Evolutionary conservation across 2,888 invertebrate species (phyloP), one percentile per base, ranked within the genome.

Genomic region (Tanaodytes sp.): DNA sequence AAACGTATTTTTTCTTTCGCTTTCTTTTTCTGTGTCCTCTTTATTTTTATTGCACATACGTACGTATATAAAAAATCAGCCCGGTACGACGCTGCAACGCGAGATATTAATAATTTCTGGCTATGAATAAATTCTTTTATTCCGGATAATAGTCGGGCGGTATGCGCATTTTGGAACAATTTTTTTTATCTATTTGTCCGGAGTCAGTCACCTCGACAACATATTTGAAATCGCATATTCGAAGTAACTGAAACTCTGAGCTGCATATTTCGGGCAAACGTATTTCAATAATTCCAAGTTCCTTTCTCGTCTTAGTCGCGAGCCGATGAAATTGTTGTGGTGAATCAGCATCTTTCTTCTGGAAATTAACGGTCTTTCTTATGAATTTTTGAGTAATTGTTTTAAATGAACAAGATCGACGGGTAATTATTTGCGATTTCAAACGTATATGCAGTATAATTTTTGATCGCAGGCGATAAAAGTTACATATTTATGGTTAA

Each of bases 241-340:
- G 33, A 67, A 62, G 61, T 62, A 67, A 67, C 61, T 62, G 59
- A 67, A 67, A 67, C 67, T 62, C 67, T 37, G 61, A 49, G 61
- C 57, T 40, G 61, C 61, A 62, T 62, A 67, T 67, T 62, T 51
- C 59, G 55, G 36, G 39, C 61, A 62, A 67, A 62, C 59, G 59
- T 58, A 63, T 69, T 69, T 69, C 65, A 62, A 62, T 52, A 66
- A 66, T 66, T 63, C 45, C 57, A 61, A 61, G 61, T 70, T 70
- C 57, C 65, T 51, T 51, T 46, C 40, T 19, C 51, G 48, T 70
- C 65, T 70, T 65, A 66, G 62, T 65, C 57, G 51, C 14, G 39
- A 52, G 46, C 65, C 65, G 58, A 58, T 65, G 58, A 65, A 65
- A 65, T 65, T 65, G 65, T 65, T 40, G 57, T 57, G 58, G 65